Evolutionary conservation across 2,797 vertebrate species (phyloP).

Genomic region (Halcyon leucocephala): DNA sequence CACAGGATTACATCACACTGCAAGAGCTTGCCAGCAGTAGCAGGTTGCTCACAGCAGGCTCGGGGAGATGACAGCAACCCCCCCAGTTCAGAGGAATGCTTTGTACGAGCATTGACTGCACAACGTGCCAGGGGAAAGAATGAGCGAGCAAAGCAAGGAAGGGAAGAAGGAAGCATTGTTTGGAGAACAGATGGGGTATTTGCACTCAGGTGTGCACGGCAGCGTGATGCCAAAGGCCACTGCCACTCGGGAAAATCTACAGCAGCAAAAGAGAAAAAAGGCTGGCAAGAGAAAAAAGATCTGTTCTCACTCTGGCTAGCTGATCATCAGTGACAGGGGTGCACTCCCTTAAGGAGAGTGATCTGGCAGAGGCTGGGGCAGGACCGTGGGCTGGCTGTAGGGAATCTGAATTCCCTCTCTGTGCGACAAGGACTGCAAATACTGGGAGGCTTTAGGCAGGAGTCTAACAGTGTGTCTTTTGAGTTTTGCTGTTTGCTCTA

Average conservation of each 20-base stretch:
- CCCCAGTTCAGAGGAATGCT: constrained; percentile 44
- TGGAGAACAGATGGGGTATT: not conserved
- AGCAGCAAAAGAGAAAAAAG: not conserved
- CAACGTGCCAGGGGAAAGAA: not conserved
- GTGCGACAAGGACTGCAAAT: not conserved
- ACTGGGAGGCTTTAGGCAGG: not conserved
- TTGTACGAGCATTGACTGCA: not conserved
- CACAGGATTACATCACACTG: constrained; percentile 41
- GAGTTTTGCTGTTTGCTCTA: not conserved
- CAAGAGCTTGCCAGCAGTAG: constrained; percentile 39
- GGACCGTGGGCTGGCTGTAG: not conserved
- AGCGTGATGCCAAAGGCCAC: not conserved
- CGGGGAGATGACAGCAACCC: constrained; percentile 26
- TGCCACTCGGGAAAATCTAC: not conserved
- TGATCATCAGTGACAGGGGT: not conserved
- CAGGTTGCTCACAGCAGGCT: constrained; percentile 57
- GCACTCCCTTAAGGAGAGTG: not conserved
- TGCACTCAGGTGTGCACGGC: constrained; percentile 37
- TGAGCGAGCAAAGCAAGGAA: not conserved
- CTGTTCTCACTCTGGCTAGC: not conserved
- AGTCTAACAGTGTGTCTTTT: fast-evolving
- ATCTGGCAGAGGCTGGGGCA: not conserved
- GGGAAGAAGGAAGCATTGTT: constrained; percentile 55
- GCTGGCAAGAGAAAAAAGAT: not conserved
- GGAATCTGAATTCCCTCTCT: not conserved